Base-by-base conservation (phyloP, 2,888 invertebrate genomes). In the Lamproptera curius region DNA sequence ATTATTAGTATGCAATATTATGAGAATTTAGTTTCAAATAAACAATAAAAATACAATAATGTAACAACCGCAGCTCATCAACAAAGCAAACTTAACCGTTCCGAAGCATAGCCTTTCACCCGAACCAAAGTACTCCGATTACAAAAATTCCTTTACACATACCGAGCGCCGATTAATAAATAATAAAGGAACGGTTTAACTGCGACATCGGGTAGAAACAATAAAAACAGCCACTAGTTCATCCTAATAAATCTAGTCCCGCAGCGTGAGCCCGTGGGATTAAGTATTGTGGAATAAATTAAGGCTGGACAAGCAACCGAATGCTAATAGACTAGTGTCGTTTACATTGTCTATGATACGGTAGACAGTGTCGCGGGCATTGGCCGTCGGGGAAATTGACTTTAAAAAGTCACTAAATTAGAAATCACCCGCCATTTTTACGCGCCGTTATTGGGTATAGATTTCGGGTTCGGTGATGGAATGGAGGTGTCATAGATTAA, bases 161-260 rank as follows among this genome's bases (percentile, higher is more conserved):
- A 17, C 17, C 40, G 1, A 16, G 37, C 28, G 28, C 46, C 51
- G 47, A 50, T 53, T 55, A 54, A 52, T 55, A 57, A 57, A 54
- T 58, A 53, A 58, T 50, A 53, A 46, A 35, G 38, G 36, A 51
- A 28, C n/a, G 28, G 46, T 54, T 49, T 58, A 55, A 58, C 47
- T 47, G 50, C 53, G 53, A 49, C 50, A 50, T 46, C 42, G 42
- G 23, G 43, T 38, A 43, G 43, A 59, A 52, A 57, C 57, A 57
- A 54, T 54, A 51, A 54, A 53, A 51, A 42, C 47, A 41, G 48
- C 36, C 50, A 36, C 44, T 31, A 14, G 50, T 23, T 49, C 52
- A 48, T 52, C 53, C 46, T 53, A 35, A 59, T 61, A 61, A 59
- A 61, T 61, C 55, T 54, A 41, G 53, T 44, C 57, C 58, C 56